Evolutionary conservation across 2,797 vertebrate species (phyloP), one percentile per base, ranked within the genome.

Genomic region (Clarias fuscus): DNA sequence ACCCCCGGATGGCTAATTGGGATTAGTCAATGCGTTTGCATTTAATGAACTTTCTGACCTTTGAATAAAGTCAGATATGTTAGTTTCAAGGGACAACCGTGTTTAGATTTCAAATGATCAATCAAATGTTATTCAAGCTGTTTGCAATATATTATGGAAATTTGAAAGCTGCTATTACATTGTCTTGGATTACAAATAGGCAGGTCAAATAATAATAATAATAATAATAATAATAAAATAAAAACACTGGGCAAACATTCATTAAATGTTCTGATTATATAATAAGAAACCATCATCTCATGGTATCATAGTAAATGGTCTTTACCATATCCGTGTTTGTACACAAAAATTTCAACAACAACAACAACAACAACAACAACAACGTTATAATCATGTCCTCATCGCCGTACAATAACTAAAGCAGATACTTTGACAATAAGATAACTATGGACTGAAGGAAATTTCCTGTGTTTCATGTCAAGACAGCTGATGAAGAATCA

Each of bases 21-120:
- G 37, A 64, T 80, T 61, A 43, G 78, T 79, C 77, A 2, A 7
- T 62, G 77, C 24, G 20, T 64, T 64, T n/a, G 33, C 37, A 62
- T 64, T 64, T 43, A 80, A 80, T 80, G 64, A 43, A 64, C 78
- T 65, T 64, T 64, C 24, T 80, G 78, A 80, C 78, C 78, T 80
- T 80, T 65, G 77, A 58, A 15, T 64, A 43, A 43, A 80, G 61
- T 17, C 37, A 65, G 59, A 43, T 27, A 64, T 43, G 37, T 80
- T 64, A 7, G 18, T 64, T n/a, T 80, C 17, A 80, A 27, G 37
- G 22, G 64, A 40, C 22, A 80, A 64, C 33, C 59, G 1, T 64
- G 78, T 40, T 64, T 37, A 40, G 76, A 78, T 78, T 78, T 78
- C 76, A 78, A 61, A 78, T 37, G 56, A 78, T 33, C 30, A 37